A percentile compares a stretch with the other conserved stretches of the same genome.
phyloP scores from a whole-genome alignment of 2,888 invertebrate species.

The Drepana falcataria region DNA sequence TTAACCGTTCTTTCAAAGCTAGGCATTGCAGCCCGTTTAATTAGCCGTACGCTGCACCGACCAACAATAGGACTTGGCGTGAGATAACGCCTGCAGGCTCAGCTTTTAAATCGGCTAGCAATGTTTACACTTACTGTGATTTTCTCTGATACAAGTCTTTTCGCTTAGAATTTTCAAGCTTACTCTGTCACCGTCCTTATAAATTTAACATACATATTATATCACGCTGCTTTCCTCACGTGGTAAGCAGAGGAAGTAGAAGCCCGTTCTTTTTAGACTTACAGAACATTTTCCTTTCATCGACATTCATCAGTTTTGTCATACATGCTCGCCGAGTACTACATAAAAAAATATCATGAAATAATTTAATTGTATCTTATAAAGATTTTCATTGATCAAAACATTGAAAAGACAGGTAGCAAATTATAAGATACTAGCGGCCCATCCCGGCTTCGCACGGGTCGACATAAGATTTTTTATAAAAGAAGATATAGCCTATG shows the following conservation, averaged over 20 bases:
- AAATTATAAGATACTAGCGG: slow-evolving; percentile 5
- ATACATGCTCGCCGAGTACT: too few relatives aligned
- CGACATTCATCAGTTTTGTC: too few relatives aligned
- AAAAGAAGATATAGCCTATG: too few relatives aligned
- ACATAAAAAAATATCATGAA: too few relatives aligned
- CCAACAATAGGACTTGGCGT: slow-evolving; percentile 23
- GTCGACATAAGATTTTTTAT: too few relatives aligned
- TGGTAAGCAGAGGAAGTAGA: too few relatives aligned
- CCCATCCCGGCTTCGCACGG: too few relatives aligned
- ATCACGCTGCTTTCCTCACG: too few relatives aligned
- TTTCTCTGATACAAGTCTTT: background rate
- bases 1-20: slow-evolving; percentile 26
- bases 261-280: too few relatives aligned
- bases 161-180: background rate
- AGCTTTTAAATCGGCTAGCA: background rate
- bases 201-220: too few relatives aligned
- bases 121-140: background rate
- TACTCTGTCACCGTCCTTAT: too few relatives aligned
- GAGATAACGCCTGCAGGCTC: slow-evolving; percentile 31
- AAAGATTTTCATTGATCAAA: slow-evolving; percentile 24
- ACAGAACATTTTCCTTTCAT: too few relatives aligned
- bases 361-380: background rate
- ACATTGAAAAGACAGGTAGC: slow-evolving; percentile 28
- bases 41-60: slow-evolving; percentile 31
- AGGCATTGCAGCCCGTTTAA: slow-evolving; percentile 32